Base-by-base conservation (phyloP, 2,797 vertebrate species). In the Synanceia verrucosa region DNA sequence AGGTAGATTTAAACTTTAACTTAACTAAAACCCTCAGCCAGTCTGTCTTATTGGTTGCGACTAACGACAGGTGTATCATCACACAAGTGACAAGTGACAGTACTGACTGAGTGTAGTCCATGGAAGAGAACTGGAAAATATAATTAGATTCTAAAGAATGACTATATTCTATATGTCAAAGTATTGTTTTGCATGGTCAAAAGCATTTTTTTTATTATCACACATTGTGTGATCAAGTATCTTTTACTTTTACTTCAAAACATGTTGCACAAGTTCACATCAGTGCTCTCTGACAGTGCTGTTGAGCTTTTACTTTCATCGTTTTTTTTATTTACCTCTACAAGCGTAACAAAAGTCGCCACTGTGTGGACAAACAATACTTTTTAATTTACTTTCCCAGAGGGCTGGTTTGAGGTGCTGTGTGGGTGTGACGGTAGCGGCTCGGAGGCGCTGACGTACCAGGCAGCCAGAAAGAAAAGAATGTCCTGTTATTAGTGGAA, bases 401-500 rank as follows among this genome's bases (percentile, higher is more conserved):
- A 47, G 50, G 3, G 24, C 36, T 12, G 37, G 9, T 67, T 65
- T 60, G 26, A 78, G 41, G 47, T 58, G 29, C 47, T 59, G 73
- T 24, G 70, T 26, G 36, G 46, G 52, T 65, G 64, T 57, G 53
- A 60, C 48, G 46, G 63, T 3, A 39, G 58, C 52, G n/a, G 65
- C 79, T 76, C 29, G 74, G 80, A 84, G 86, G 84, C 70, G 65
- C 83, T 82, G 74, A 86, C 64, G 85, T 88, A 86, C 82, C 82
- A 81, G 73, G 83, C 87, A 89, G 86, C 79, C 89, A 83, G 81
- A 92, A 87, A 92, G 94, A 90, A 70, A 92, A 88, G 91, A 95
- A 94, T 91, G 88, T 90, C 84, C 83, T 91, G 86, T 90, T 93
- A 91, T 91, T 91, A 90, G 89, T 91, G 91, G 89, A 93, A 93